Percentiles rank a stretch among this genome's conserved stretches.
Evolutionary conservation across 2,113 vertebrate species (phyloP).

Genomic region (Albula goreensis): DNA sequence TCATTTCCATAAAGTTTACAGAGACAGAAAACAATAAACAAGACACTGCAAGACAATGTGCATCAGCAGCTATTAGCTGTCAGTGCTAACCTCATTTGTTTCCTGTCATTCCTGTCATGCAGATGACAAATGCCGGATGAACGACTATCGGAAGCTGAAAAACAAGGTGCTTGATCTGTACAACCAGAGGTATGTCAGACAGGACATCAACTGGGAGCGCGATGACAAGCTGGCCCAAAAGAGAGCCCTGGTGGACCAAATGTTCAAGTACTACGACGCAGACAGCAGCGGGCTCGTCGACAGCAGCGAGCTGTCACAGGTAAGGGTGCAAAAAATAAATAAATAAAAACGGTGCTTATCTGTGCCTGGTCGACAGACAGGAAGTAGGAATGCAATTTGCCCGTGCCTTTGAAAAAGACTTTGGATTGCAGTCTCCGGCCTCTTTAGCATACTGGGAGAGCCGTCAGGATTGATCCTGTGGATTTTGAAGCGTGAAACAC

Average conservation of each 20-base stretch:
- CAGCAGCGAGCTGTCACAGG: conserved; percentile 88
- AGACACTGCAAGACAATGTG: neutral
- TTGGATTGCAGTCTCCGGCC: neutral
- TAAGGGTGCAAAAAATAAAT: conserved; percentile 50
- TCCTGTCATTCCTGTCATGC: conserved; percentile 40
- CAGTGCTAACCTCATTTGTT: neutral
- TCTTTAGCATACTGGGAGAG: neutral
- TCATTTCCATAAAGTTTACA: too few species aligned
- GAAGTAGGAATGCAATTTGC: conserved; percentile 2
- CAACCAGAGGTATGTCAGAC: conserved; percentile 71
- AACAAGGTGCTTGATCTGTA: conserved; percentile 81
- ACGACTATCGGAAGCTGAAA: conserved; percentile 84
- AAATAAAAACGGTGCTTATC: neutral
- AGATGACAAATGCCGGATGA: conserved; percentile 86
- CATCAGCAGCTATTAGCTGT: neutral
- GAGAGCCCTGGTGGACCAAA: conserved; percentile 83
- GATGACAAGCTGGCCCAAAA: conserved; percentile 74
- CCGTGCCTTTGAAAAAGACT: neutral
- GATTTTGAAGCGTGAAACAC: neutral
- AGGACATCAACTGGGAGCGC: conserved; percentile 61
- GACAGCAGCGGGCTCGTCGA: conserved; percentile 82
- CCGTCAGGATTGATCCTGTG: neutral
- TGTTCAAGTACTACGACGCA: conserved; percentile 89
- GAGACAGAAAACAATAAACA: neutral
- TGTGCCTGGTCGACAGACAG: neutral